Conservation (phyloP, 2,888 invertebrate species). For the Merodon equestris region DNA sequence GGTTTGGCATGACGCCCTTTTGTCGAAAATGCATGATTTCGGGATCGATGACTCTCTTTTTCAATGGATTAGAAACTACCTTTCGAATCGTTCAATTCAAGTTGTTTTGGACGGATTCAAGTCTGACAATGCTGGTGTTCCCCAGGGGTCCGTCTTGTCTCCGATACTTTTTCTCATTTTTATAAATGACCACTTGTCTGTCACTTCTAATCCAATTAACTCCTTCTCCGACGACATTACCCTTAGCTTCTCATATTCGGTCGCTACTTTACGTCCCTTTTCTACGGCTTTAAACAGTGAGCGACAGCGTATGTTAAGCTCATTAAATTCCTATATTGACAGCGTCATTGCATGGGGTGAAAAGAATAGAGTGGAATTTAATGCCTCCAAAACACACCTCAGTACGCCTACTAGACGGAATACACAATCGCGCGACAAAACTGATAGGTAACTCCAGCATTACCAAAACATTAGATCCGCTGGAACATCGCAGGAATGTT, state of each 20-base stretch:
- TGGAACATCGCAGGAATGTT: too few relatives aligned
- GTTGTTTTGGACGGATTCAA: not conserved
- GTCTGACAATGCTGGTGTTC: constrained; percentile 9
- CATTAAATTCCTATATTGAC: not conserved
- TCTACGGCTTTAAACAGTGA: too few relatives aligned
- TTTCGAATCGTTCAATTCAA: constrained; percentile 3
- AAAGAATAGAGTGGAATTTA: too few relatives aligned
- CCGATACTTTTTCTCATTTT: not conserved
- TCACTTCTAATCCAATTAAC: not conserved
- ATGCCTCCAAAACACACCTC: too few relatives aligned
- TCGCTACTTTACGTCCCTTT: not conserved
- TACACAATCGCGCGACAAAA: too few relatives aligned
- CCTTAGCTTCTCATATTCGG: not conserved
- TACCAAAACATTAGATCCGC: too few relatives aligned
- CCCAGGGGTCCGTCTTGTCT: constrained; percentile 8
- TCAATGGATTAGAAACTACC: not conserved
- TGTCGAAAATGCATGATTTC: not conserved
- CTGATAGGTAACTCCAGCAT: too few relatives aligned
- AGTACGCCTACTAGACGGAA: too few relatives aligned
- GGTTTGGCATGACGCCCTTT: not conserved
- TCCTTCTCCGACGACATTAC: not conserved
- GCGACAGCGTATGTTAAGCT: not conserved
- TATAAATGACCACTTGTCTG: not conserved
- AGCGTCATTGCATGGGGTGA: too few relatives aligned
- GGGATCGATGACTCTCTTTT: constrained; percentile 2